These are phyloP conservation scores for Rhinoptilus africanus DNA, from an alignment of 2,113 vertebrate genomes.

Conservation along the genomic window DNA sequence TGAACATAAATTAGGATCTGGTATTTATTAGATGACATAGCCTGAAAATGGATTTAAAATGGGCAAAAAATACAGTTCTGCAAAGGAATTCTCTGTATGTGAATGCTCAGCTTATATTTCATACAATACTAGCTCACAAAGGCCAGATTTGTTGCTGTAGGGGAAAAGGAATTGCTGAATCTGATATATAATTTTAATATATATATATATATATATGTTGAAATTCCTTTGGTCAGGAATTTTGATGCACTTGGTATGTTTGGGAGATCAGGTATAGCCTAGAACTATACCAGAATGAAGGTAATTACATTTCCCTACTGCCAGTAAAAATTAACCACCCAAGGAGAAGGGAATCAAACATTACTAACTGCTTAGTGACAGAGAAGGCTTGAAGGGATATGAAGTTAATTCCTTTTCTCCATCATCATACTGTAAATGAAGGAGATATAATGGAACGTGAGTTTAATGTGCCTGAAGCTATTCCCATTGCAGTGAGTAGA, in stretches of 20 bases:
- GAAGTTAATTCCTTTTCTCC: background rate
- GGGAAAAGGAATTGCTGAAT: background rate
- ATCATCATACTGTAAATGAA: background rate
- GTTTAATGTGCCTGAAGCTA: background rate
- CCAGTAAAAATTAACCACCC: slow-evolving; percentile 20
- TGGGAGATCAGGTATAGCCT: background rate
- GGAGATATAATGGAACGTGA: background rate
- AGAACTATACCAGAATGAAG: background rate
- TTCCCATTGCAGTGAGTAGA: background rate
- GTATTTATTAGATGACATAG: slow-evolving; percentile 5
- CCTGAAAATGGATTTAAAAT: background rate
- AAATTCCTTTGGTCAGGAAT: background rate
- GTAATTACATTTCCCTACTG: background rate
- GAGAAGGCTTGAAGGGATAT: background rate
- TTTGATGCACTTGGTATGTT: background rate
- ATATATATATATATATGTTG: background rate
- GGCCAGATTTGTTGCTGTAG: background rate
- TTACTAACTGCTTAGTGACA: background rate
- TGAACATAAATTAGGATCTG: background rate
- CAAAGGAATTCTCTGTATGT: background rate
- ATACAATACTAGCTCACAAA: background rate
- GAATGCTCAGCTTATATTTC: background rate
- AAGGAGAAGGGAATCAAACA: background rate
- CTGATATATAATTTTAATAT: background rate
- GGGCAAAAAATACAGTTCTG: background rate